Conservation (phyloP, 2,888 invertebrate species). For the Synanthedon myopaeformis region DNA sequence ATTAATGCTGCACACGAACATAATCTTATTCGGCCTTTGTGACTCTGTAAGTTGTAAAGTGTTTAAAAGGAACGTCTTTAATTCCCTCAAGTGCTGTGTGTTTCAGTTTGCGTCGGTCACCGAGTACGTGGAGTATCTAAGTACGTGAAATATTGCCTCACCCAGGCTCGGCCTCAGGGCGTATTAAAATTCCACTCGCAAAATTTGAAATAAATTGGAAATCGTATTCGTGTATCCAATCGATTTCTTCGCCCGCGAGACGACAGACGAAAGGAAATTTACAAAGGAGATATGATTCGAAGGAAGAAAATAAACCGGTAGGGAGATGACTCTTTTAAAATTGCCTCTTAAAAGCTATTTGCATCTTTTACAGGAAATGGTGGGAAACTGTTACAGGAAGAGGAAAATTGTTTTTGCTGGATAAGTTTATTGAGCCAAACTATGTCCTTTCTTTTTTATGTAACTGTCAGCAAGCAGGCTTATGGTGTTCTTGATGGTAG, state of each 20-base stretch:
- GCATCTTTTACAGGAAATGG: conserved; percentile 1
- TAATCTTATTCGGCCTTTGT: background rate
- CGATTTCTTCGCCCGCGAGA: conserved; percentile 39
- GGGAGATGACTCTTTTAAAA: conserved; percentile 17
- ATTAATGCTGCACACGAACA: background rate
- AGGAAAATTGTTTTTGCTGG: no score
- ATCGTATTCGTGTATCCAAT: conserved; percentile 42
- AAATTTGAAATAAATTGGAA: conserved; percentile 44
- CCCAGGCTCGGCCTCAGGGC: conserved; percentile 9
- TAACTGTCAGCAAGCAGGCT: no score
- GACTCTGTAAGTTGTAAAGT: background rate
- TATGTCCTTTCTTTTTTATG: no score
- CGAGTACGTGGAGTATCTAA: conserved; percentile 2
- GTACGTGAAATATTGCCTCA: conserved; percentile 16
- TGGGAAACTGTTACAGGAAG: no score
- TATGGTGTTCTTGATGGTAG: no score
- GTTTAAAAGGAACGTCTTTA: conserved; percentile 6
- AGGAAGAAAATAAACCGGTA: conserved; percentile 21
- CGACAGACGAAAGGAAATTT: conserved; percentile 19
- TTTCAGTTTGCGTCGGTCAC: conserved; percentile 26
- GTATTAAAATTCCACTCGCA: conserved; percentile 42
- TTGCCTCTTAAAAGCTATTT: conserved; percentile 26
- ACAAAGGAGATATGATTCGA: conserved; percentile 30
- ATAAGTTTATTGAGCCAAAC: no score
- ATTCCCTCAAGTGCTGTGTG: conserved; percentile 20